These are phyloP conservation scores for Eptesicus fuscus DNA, from an alignment of 2,113 vertebrate genomes.

Conservation along the genomic window DNA sequence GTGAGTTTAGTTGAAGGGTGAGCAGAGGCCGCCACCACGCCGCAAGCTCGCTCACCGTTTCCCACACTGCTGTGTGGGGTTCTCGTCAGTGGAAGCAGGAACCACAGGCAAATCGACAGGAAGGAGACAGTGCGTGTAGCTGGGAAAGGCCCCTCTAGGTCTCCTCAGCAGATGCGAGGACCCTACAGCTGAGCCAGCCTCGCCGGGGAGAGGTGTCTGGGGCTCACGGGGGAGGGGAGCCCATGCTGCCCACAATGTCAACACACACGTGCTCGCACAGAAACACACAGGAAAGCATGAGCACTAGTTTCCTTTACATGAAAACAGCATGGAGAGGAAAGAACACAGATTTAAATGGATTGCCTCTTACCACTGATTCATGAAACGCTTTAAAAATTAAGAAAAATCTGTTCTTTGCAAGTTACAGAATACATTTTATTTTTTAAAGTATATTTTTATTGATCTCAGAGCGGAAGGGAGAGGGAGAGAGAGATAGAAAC, in stretches of 20 bases:
- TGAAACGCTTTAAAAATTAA: not conserved
- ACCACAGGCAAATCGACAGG: not conserved
- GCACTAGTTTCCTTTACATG: not conserved
- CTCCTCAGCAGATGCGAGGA: not conserved
- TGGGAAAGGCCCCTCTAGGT: not conserved
- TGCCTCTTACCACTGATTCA: not conserved
- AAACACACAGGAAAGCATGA: not conserved
- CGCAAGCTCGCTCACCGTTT: rapidly evolving
- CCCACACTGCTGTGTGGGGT: too few species aligned
- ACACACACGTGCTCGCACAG: not conserved
- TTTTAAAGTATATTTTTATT: too few species aligned
- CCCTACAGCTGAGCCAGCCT: not conserved
- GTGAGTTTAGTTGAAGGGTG: not conserved
- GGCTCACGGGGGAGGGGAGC: not conserved
- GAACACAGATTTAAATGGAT: not conserved
- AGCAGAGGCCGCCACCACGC: not conserved
- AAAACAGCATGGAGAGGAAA: not conserved
- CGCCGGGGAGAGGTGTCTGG: not conserved
- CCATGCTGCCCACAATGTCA: not conserved
- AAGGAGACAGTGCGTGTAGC: not conserved
- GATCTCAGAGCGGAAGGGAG: too few species aligned
- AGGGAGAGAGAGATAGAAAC: too few species aligned
- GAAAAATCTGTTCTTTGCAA: constrained; percentile 15
- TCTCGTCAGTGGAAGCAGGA: not conserved
- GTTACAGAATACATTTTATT: not conserved